phyloP scores from a whole-genome alignment of 2,113 vertebrate species.

The Diglossa brunneiventris region DNA sequence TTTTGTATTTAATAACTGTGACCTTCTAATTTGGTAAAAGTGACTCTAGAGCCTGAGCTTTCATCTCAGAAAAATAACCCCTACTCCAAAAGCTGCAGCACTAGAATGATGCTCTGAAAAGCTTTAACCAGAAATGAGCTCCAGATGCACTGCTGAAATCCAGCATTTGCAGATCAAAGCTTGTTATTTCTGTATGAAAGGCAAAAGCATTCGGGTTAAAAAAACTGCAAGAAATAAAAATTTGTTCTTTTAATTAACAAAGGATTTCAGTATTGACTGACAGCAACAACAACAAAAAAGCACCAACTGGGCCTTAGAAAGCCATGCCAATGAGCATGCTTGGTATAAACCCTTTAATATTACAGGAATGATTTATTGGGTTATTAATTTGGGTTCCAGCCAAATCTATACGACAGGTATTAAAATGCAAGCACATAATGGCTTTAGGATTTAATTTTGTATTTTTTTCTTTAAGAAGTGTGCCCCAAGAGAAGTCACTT shows the following conservation, averaged over 20 bases:
- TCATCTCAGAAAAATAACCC: slow-evolving; percentile 11
- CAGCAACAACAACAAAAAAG: not conserved
- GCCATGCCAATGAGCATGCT: not conserved
- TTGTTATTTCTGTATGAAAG: not conserved
- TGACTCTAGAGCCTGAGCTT: slow-evolving; percentile 14
- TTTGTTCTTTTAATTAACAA: slow-evolving; percentile 41
- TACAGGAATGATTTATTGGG: not conserved
- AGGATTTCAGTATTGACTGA: not conserved
- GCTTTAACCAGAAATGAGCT: slow-evolving; percentile 27
- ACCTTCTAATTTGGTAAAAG: slow-evolving; percentile 17
- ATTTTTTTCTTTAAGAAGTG: not conserved
- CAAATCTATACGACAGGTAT: not conserved
- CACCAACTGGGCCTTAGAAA: not conserved
- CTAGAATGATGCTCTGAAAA: not conserved
- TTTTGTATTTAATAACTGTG: slow-evolving; percentile 16
- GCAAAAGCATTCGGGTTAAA: not conserved
- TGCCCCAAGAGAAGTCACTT: not conserved
- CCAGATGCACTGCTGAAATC: slow-evolving; percentile 50
- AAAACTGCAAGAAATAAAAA: not conserved
- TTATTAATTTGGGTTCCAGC: slow-evolving; percentile 33
- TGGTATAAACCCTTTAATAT: not conserved
- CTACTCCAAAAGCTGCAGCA: slow-evolving; percentile 9
- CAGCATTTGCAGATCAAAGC: slow-evolving; percentile 25
- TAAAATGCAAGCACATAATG: not conserved
- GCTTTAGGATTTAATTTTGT: not conserved